Base-by-base conservation (phyloP, 2,888 invertebrate genomes). In the Catotricha subobsoleta region DNA sequence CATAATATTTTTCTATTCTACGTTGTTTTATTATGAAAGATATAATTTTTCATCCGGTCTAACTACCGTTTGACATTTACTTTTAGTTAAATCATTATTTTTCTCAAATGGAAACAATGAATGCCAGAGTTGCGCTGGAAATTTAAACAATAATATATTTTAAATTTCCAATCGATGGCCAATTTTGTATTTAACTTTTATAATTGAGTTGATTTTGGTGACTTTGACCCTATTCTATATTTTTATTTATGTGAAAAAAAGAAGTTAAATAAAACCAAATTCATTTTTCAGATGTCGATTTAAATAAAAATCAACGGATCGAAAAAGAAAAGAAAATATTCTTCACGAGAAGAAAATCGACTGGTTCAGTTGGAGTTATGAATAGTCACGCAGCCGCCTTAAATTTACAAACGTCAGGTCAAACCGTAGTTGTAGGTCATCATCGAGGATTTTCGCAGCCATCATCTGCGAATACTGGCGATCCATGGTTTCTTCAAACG, bases 371-470 rank as follows among this genome's bases (percentile, higher is more conserved):
- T 27, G 43, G 44, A 54, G 59, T 58, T 53, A 63, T 63, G 63
- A 63, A 62, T 51, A 63, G 62, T 53, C 62, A 62, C 58, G 54
- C 57, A 47, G 60, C 54, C 43, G 61, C 63, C 45, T 45, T 54
- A 38, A 54, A 54, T 49, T 48, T 54, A 45, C 53, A 54, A 51
- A 48, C 53, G 50, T 60, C 58, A 52, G 62, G 62, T 49, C 62
- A 62, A 54, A 58, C 61, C 50, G 53, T 62, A 43, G 57, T 60
- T 46, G 62, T 60, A 44, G 62, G 63, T 48, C 63, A 63, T 56
- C 63, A 63, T 56, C 60, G 63, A 45, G 63, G 63, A 45, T 63
- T 59, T 49, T 62, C 63, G 41, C 63, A 63, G 48, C 60, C 62
- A 44, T 59, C 61, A 45, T 57, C 59, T 40, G 41, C 48, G 12